Conservation (phyloP, 2,797 vertebrate species). For the Tragelaphus oryx region DNA sequence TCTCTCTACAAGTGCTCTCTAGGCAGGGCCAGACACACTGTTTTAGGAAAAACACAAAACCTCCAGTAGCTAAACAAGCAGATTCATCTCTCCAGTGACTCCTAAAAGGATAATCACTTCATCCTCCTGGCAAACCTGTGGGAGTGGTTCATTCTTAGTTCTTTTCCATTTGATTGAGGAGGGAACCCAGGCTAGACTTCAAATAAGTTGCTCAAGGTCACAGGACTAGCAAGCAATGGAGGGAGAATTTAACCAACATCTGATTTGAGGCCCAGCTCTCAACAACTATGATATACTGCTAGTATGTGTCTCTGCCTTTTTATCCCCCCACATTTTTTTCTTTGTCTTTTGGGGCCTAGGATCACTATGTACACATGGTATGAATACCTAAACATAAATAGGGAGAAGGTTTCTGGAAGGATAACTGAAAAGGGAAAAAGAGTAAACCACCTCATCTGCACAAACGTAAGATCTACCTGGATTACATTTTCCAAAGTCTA, state of each 20-base stretch:
- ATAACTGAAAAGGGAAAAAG: background rate
- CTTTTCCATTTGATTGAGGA: conserved; percentile 35
- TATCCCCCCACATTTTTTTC: background rate
- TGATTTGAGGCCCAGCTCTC: conserved; percentile 40
- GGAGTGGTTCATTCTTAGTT: conserved; percentile 29
- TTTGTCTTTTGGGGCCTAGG: conserved; percentile 11
- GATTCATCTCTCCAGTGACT: conserved; percentile 11
- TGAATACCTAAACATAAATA: conserved; percentile 20
- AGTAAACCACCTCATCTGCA: background rate
- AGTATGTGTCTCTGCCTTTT: background rate
- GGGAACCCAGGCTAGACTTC: conserved; percentile 43
- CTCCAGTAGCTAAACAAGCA: conserved; percentile 40
- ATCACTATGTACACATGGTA: background rate
- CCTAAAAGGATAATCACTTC: conserved; percentile 40
- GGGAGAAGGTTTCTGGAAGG: background rate
- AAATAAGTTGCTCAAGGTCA: conserved; percentile 67
- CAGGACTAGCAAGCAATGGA: conserved; percentile 37
- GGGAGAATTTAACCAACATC: conserved; percentile 54
- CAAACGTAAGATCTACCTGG: conserved; percentile 35
- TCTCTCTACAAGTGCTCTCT: conserved; percentile 5
- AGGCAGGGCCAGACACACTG: background rate
- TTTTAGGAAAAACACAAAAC: conserved; percentile 37
- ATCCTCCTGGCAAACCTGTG: conserved; percentile 45
- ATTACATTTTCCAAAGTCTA: conserved; percentile 49
- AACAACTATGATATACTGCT: background rate